Percentiles rank a stretch among this genome's conserved stretches.
Evolutionary conservation across 2,888 invertebrate genomes (phyloP).

Genomic region (Sepioteuthis lessoniana): DNA sequence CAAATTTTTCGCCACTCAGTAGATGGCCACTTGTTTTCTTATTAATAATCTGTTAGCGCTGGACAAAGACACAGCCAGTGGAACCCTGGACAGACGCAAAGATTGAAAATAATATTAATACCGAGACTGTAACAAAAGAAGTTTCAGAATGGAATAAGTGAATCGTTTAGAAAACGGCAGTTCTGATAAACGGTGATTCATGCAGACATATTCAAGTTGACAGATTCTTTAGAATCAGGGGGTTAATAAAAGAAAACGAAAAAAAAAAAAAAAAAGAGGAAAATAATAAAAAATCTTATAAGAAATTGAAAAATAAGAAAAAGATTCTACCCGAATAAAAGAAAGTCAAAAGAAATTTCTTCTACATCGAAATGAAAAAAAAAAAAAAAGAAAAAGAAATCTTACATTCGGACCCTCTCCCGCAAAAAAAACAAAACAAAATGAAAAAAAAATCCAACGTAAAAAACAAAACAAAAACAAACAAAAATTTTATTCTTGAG

Average conservation of each 20-base stretch:
- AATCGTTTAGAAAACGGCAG: not conserved
- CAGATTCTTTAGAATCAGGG: not conserved
- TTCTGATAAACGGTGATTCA: not conserved
- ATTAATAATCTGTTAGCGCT: not conserved
- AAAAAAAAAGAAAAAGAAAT: too few species aligned
- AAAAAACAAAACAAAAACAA: too few species aligned
- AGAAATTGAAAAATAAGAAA: too few species aligned
- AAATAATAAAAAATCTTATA: too few species aligned
- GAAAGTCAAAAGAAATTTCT: too few species aligned
- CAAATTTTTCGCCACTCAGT: not conserved
- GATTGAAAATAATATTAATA: constrained; percentile 2
- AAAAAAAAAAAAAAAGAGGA: not conserved
- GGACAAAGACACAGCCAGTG: not conserved
- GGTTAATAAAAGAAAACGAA: not conserved
- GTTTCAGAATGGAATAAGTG: not conserved
- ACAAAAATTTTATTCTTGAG: too few species aligned
- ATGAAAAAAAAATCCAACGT: too few species aligned
- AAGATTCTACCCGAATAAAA: too few species aligned
- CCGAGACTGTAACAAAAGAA: not conserved
- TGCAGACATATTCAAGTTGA: not conserved
- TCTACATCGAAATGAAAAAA: too few species aligned
- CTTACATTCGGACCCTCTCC: too few species aligned
- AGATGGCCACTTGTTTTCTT: not conserved
- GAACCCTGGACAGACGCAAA: not conserved
- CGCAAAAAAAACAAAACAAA: too few species aligned